phyloP scores from a whole-genome alignment of 64 coral and sea anemone genomes.

The Orbicella faveolata region DNA sequence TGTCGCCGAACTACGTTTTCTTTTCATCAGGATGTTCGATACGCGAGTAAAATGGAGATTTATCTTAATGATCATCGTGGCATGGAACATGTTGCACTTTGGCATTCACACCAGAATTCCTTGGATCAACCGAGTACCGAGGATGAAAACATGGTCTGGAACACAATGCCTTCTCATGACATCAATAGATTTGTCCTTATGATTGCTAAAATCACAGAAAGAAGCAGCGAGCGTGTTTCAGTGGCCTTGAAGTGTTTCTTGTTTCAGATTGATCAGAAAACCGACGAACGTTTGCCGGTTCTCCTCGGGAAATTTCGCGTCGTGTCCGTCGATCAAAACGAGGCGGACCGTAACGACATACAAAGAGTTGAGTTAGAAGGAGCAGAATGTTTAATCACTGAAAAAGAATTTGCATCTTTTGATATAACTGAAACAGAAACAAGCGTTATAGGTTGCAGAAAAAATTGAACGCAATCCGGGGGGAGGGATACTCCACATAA shows the following conservation, averaged over 20 bases:
- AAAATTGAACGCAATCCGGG: background rate
- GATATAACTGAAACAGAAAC: constrained; percentile 13
- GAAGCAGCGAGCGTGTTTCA: background rate
- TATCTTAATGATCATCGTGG: background rate
- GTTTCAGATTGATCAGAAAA: background rate
- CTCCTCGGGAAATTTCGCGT: background rate
- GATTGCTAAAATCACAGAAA: background rate
- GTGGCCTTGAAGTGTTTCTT: background rate
- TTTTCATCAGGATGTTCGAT: constrained; percentile 21
- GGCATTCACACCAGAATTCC: background rate
- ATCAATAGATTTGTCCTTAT: background rate
- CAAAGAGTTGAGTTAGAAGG: background rate
- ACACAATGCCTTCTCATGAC: background rate
- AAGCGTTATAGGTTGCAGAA: background rate
- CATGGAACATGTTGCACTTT: constrained; percentile 1
- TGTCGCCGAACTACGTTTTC: background rate
- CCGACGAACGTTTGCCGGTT: background rate
- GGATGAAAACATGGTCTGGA: background rate
- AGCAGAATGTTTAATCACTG: background rate
- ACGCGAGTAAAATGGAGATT: background rate
- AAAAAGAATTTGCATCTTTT: background rate
- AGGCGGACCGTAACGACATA: background rate
- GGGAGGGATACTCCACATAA: no score
- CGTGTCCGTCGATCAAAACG: background rate
- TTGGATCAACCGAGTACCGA: background rate